phyloP scores from a whole-genome alignment of 1,140 invertebrate species.

The Conus betulinus region DNA sequence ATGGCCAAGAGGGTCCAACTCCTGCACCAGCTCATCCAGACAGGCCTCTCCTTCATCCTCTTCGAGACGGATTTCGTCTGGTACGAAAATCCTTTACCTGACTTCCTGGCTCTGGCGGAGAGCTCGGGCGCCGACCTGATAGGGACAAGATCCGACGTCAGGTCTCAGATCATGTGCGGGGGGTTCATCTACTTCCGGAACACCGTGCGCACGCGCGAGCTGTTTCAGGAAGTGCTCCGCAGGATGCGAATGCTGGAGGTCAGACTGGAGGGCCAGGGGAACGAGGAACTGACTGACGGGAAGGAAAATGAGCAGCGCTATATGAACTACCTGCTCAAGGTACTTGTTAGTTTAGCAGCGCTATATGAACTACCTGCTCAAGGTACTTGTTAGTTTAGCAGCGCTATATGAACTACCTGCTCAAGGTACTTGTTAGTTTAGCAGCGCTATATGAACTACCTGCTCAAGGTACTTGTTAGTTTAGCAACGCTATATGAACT shows the following conservation, averaged over 20 bases:
- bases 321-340: no score
- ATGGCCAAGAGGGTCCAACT: not conserved
- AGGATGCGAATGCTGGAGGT: not conserved
- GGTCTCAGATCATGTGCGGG: not conserved
- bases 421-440: no score
- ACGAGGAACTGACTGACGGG: not conserved
- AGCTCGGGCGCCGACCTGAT: not conserved
- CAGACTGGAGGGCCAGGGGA: not conserved
- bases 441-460: no score
- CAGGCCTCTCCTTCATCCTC: constrained; percentile 4
- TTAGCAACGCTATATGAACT: no score
- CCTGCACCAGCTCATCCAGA: not conserved
- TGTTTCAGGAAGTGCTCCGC: constrained; percentile 5
- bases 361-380: no score
- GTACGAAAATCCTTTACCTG: not conserved
- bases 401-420: no score
- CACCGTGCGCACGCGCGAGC: not conserved
- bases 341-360: no score
- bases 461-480: no score
- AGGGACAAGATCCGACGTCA: not conserved
- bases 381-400: no score
- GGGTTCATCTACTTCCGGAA: constrained; percentile 23
- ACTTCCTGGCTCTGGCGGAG: not conserved
- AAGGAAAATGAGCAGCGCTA: not conserved
- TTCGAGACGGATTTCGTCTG: constrained; percentile 18